Percentiles rank a stretch among this genome's conserved stretches.
Conservation (phyloP, 1,140 invertebrate species). For the Pogonognathellus flavescens region DNA sequence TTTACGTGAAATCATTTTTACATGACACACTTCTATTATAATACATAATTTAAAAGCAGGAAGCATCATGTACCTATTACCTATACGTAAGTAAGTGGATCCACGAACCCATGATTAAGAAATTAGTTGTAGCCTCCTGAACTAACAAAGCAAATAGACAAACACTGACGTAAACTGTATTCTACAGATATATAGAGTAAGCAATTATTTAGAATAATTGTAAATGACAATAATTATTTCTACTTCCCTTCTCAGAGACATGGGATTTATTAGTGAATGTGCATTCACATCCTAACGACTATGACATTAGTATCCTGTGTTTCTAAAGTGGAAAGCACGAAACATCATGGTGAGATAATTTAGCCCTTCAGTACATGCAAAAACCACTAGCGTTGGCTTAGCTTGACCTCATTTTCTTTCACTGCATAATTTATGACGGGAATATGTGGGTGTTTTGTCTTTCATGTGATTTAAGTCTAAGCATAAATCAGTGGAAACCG, state of each 20-base stretch:
- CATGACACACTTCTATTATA: too few species aligned
- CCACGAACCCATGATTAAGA: too few species aligned
- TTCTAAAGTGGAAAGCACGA: not conserved
- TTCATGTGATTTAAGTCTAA: not conserved
- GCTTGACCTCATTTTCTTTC: constrained; percentile 23
- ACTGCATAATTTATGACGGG: constrained; percentile 19
- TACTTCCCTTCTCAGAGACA: not conserved
- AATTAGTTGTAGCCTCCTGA: too few species aligned
- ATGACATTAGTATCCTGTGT: not conserved
- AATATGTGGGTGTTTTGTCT: constrained; percentile 13
- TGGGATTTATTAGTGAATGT: not conserved
- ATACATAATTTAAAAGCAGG: too few species aligned
- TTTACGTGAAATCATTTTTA: too few species aligned
- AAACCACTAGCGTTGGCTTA: not conserved
- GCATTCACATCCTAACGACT: not conserved
- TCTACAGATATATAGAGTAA: too few species aligned
- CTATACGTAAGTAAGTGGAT: too few species aligned
- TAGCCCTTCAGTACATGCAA: too few species aligned
- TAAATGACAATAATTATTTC: not conserved
- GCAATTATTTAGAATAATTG: too few species aligned
- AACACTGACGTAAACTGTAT: too few species aligned
- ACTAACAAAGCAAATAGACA: too few species aligned
- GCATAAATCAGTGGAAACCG: constrained; percentile 3
- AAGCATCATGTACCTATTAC: too few species aligned
- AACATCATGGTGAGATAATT: not conserved